phyloP scores from a whole-genome alignment of 2,888 invertebrate genomes.

The Scrobipalpa atriplicella region DNA sequence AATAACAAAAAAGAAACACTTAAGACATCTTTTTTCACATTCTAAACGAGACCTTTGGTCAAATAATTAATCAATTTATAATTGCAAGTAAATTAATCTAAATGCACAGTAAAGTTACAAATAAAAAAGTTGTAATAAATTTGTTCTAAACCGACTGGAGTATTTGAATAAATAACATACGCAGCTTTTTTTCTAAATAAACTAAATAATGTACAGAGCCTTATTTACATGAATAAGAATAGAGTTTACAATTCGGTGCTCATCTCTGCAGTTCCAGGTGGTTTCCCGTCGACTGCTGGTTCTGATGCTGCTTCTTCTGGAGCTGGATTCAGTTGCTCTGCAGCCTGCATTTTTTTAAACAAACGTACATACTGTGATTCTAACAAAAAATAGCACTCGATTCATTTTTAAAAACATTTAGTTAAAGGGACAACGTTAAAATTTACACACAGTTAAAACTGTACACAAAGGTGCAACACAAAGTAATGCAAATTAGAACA shows the following conservation, averaged over 20 bases:
- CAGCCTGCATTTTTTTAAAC: slow-evolving; percentile 56
- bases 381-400: background rate
- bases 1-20: no score
- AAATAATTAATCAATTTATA: no score
- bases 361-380: slow-evolving; percentile 23
- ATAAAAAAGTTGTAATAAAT: background rate
- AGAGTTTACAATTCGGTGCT: slow-evolving; percentile 84
- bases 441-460: slow-evolving; percentile 23
- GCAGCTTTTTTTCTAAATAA: background rate
- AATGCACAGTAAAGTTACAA: background rate
- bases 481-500: slow-evolving; percentile 34
- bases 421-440: slow-evolving; percentile 9
- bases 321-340: slow-evolving; percentile 74
- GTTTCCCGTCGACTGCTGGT: background rate
- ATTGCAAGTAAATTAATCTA: no score
- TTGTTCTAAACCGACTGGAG: background rate
- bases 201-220: background rate
- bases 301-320: slow-evolving; percentile 47
- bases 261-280: slow-evolving; percentile 82
- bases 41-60: no score
- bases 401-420: background rate
- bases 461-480: slow-evolving; percentile 34
- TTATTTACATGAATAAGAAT: background rate
- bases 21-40: no score
- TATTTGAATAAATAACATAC: slow-evolving; percentile 12